Evolutionary conservation across 1,140 invertebrate genomes (phyloP), one percentile per base, ranked within the genome.

Genomic region (Galleria mellonella): DNA sequence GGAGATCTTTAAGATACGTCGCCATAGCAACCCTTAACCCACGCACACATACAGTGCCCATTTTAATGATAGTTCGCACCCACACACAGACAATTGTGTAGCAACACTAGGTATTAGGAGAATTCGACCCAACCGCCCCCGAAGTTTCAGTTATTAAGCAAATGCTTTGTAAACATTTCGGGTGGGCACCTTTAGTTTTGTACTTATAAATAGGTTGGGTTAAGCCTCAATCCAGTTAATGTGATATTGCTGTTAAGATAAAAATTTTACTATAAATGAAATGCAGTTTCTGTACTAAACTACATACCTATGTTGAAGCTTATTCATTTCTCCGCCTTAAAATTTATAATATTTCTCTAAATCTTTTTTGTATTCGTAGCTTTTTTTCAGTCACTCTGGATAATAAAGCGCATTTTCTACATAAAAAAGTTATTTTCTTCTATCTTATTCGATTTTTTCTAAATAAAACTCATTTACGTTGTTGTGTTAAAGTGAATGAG

Each of bases 131-230:
- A 48, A 63, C 68, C 59, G 17, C 17, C 68, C 73, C 72, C 62
- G 57, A 82, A 84, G 70, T 84, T 84, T 77, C 72, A 72, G 73
- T 82, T 84, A 84, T 84, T 84, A 84, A 84, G 75, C 81, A 82
- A 84, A 84, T 84, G 81, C 75, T 84, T 78, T 62, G 81, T 82
- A 84, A 84, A 84, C 81, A 84, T 79, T 83, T 76, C 51, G 73
- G 72, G 72, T 55, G 58, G 67, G 57, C 77, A 83, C 79, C 76
- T 79, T 78, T 77, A 78, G 69, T 74, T 75, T 52, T 39, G 57
- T 42, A 13, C 62, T 69, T 72, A 67, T 73, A 73, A 74, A 72
- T 77, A 72, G 70, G 61, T 62, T 51, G 62, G 62, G 68, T 78
- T 72, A 71, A 67, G 69, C 74, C 62, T 67, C 63, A 67, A 72